A percentile compares a stretch with the other conserved stretches of the same genome.
Evolutionary conservation across 1,140 invertebrate genomes (phyloP).

Genomic region (Saccostrea cuccullata): DNA sequence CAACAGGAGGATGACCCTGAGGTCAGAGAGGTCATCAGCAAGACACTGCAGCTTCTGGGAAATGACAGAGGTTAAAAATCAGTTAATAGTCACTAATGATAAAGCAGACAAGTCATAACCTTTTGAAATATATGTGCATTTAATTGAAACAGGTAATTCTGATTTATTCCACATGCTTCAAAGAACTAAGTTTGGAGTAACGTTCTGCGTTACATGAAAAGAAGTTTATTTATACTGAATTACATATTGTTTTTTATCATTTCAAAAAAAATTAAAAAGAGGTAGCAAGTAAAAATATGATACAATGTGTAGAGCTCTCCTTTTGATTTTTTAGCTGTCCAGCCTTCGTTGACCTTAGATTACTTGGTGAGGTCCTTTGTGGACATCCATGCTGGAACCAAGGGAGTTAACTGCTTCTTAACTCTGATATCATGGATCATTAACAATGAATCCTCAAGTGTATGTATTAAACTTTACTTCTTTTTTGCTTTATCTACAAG

Average conservation of each 20-base stretch:
- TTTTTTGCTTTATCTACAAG: not conserved
- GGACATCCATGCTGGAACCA: slow-evolving; percentile 41
- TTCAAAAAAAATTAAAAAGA: too few species aligned
- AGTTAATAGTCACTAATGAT: not conserved
- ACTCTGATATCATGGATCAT: slow-evolving; percentile 59
- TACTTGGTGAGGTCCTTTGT: slow-evolving; percentile 55
- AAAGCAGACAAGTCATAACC: too few species aligned
- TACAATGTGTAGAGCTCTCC: not conserved
- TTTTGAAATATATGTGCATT: too few species aligned
- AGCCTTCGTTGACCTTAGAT: slow-evolving; percentile 47
- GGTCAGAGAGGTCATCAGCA: slow-evolving; percentile 66
- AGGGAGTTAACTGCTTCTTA: slow-evolving; percentile 47
- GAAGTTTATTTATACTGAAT: too few species aligned
- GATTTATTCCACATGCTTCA: too few species aligned
- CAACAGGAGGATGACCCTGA: slow-evolving; percentile 75
- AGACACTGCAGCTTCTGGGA: slow-evolving; percentile 52
- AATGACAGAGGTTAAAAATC: slow-evolving; percentile 18
- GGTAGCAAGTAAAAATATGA: too few species aligned
- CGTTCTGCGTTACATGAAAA: too few species aligned
- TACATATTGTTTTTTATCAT: too few species aligned
- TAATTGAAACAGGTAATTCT: too few species aligned
- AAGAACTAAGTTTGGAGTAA: too few species aligned
- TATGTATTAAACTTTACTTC: not conserved
- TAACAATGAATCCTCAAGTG: slow-evolving; percentile 25
- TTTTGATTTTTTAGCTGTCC: slow-evolving; percentile 44